Conservation (phyloP, 2,113 vertebrate genomes). For the Phaethornis superciliosus region DNA sequence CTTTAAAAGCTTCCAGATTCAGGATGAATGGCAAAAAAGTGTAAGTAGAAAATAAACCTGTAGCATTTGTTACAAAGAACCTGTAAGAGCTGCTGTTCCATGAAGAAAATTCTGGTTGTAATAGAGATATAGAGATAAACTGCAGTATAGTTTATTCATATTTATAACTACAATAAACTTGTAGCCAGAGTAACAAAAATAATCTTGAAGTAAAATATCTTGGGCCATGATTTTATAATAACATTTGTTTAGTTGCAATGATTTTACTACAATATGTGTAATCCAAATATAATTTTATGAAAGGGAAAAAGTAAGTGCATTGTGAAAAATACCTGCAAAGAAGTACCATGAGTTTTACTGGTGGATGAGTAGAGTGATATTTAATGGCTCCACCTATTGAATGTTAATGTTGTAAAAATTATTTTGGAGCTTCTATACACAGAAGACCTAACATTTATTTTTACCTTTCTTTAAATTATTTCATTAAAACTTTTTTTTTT, state of each 20-base stretch:
- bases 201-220: conserved; percentile 7
- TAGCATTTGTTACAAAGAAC: background rate
- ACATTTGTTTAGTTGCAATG: background rate
- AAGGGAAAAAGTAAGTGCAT: background rate
- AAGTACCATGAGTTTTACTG: background rate
- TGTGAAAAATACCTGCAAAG: conserved; percentile 4
- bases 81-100: background rate
- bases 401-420: background rate
- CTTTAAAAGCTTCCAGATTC: background rate
- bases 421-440: background rate
- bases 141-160: conserved; percentile 27
- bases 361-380: background rate
- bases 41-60: background rate
- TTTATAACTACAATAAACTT: conserved; percentile 44
- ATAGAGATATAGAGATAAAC: background rate
- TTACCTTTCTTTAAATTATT: background rate
- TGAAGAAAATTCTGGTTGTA: conserved; percentile 13
- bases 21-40: background rate
- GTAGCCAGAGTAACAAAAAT: conserved; percentile 14
- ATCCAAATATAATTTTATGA: conserved; percentile 33
- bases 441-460: background rate
- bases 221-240: background rate
- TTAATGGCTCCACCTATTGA: background rate
- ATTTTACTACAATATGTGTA: conserved; percentile 17
- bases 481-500: background rate